Conservation (phyloP, 2,888 invertebrate species). For the Drosophila yooni region DNA sequence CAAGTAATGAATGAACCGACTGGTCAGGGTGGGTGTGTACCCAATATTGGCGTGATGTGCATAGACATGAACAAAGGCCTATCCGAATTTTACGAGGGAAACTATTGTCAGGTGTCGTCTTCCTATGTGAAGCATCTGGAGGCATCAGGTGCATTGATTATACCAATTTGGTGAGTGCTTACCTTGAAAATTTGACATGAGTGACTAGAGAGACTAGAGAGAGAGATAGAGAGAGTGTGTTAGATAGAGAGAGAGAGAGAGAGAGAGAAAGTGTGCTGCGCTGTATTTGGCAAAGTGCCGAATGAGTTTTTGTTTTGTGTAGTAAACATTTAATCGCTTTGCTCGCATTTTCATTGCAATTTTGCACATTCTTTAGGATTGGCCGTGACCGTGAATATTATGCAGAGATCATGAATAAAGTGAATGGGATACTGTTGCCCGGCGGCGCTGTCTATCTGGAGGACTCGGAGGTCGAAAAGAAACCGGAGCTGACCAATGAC, state of each 20-base stretch:
- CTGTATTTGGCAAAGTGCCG: slow-evolving; percentile 30
- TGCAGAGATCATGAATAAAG: slow-evolving; percentile 86
- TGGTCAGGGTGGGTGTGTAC: slow-evolving; percentile 62
- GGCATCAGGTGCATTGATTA: slow-evolving; percentile 92
- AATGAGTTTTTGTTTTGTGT: slow-evolving; percentile 5
- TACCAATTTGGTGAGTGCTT: slow-evolving; percentile 90
- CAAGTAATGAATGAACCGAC: not conserved
- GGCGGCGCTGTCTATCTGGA: slow-evolving; percentile 92
- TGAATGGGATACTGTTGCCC: slow-evolving; percentile 92
- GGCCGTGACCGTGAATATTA: slow-evolving; percentile 87
- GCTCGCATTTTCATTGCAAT: not conserved
- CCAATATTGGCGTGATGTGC: slow-evolving; percentile 89
- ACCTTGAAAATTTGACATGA: slow-evolving; percentile 19
- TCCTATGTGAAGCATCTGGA: slow-evolving; percentile 95
- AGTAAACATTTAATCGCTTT: not conserved
- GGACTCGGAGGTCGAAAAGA: slow-evolving; percentile 47
- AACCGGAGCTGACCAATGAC: slow-evolving; percentile 85
- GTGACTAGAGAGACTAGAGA: not conserved
- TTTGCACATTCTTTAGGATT: slow-evolving; percentile 86
- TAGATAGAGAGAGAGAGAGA: not conserved
- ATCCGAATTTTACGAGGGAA: slow-evolving; percentile 85
- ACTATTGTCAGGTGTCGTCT: slow-evolving; percentile 91
- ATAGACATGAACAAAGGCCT: slow-evolving; percentile 88
- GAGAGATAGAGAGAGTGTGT: not conserved
- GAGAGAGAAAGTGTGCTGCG: not conserved